phyloP scores from a whole-genome alignment of 2,888 invertebrate genomes.

The Trichopria drosophilae region DNA sequence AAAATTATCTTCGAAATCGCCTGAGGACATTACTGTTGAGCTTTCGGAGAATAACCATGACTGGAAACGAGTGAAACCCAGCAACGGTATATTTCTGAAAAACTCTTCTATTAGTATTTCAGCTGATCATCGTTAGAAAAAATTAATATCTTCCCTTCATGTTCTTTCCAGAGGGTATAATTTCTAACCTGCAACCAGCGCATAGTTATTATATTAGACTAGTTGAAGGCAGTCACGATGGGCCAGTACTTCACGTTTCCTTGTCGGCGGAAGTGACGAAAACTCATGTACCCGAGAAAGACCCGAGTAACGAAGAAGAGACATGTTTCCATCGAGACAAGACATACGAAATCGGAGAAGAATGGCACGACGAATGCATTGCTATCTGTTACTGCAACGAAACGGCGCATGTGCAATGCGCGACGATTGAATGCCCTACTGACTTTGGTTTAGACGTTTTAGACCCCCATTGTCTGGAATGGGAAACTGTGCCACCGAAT shows the following conservation, averaged over 20 bases:
- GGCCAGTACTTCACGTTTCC: conserved; percentile 49
- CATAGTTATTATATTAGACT: conserved; percentile 57
- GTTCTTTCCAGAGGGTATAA: conserved; percentile 46
- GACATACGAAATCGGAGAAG: conserved; percentile 59
- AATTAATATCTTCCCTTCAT: conserved; percentile 6
- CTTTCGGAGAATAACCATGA: conserved; percentile 53
- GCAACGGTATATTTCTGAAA: conserved; percentile 42
- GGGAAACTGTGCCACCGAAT: conserved; percentile 79
- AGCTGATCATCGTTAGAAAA: not conserved
- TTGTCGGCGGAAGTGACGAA: conserved; percentile 53
- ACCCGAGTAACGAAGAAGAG: conserved; percentile 44
- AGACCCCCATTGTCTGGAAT: conserved; percentile 80
- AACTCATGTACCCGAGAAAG: conserved; percentile 49
- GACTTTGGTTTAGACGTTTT: conserved; percentile 83
- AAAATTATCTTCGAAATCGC: conserved; percentile 46
- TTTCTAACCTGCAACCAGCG: conserved; percentile 54
- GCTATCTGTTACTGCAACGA: conserved; percentile 77
- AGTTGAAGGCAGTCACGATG: conserved; percentile 45
- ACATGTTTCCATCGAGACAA: conserved; percentile 52
- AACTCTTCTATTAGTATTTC: not conserved
- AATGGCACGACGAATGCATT: conserved; percentile 76
- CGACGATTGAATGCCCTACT: conserved; percentile 79
- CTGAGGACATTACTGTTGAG: conserved; percentile 47
- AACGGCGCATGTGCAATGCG: conserved; percentile 69
- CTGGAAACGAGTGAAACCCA: conserved; percentile 51